Evolutionary conservation across 64 coral and sea anemone species (phyloP), one percentile per base, ranked within the genome.

Genomic region (Montipora sp.): DNA sequence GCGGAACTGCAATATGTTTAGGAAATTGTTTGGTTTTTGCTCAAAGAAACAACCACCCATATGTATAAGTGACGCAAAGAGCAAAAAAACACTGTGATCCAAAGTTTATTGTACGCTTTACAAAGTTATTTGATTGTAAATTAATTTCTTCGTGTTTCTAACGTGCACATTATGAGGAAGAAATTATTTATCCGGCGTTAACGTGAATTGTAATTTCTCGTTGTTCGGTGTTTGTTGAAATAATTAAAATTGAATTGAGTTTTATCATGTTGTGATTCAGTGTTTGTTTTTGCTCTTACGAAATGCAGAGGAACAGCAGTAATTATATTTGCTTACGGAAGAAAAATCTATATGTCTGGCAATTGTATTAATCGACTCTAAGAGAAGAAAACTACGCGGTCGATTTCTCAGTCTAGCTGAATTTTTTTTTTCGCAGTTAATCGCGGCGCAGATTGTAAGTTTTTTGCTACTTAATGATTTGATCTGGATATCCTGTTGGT

Each of bases 161-260:
- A 65, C 13, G 23, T 65, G 3, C 16, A 45, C 20, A 71, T 48
- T 15, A 5, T 15, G 47, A 16, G 36, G 36, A 36, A 36, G 36
- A 78, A 10, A 3, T 10, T 9, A 85, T 18, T 18, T 3, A 49
- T 16, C 49, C n/a, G 66, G 50, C 49, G 46, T 21, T 70, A 46
- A 18, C 47, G 4, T 50, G 8, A 21, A 85, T 85, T 85, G 82
- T 69, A 20, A 71, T 71, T 51, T 9, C 6, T 70, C 8, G 81
- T 71, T 85, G 61, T 71, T 71, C 46, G 49, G 8, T 70, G 81
- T 85, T 85, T 51, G 44, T 85, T 85, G 47, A 71, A 6, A 71
- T 71, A 85, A 85, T 85, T 71, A 85, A 85, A 22, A 67, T 50
- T 85, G 63, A 72, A 85, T 49, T 85, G 82, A 71, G 16, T 85